These are phyloP conservation scores for Clupea harengus DNA, from an alignment of 2,113 vertebrate species.

Conservation along the genomic window DNA sequence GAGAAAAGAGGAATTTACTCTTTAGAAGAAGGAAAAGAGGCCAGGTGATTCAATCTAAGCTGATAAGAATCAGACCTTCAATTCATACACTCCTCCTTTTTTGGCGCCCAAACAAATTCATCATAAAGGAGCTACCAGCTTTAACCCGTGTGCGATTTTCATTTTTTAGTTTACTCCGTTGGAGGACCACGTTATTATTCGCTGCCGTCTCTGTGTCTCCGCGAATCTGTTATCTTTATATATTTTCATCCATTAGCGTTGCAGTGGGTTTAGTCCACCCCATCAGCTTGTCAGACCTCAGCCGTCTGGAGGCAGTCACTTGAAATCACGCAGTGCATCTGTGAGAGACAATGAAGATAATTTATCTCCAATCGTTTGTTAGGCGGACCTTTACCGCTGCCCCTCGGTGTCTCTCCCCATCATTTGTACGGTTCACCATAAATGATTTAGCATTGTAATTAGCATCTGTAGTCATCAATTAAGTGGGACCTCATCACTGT, in stretches of 20 bases:
- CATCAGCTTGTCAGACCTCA: not conserved
- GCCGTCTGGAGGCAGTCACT: conserved; percentile 10
- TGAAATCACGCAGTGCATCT: conserved; percentile 21
- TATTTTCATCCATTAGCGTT: not conserved
- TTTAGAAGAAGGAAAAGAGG: not conserved
- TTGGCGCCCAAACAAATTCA: not conserved
- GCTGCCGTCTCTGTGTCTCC: not conserved
- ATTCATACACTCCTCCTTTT: not conserved
- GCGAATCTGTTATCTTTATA: not conserved
- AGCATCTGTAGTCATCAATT: conserved; percentile 41
- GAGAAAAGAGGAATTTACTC: conserved; percentile 19
- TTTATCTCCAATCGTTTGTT: conserved; percentile 44
- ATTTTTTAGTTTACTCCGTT: not conserved
- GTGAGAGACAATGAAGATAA: conserved; percentile 27
- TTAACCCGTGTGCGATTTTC: not conserved
- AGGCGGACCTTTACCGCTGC: conserved; percentile 41
- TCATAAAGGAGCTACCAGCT: not conserved
- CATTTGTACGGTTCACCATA: conserved; percentile 31
- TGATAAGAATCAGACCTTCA: not conserved
- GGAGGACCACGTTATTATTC: not conserved
- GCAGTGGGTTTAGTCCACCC: not conserved
- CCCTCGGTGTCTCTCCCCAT: conserved; percentile 23
- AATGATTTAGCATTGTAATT: conserved; percentile 46
- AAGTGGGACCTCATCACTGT: not conserved
- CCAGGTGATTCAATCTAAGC: conserved; percentile 9